Conservation (phyloP, 1,140 invertebrate genomes). For the Metaphire vulgaris region DNA sequence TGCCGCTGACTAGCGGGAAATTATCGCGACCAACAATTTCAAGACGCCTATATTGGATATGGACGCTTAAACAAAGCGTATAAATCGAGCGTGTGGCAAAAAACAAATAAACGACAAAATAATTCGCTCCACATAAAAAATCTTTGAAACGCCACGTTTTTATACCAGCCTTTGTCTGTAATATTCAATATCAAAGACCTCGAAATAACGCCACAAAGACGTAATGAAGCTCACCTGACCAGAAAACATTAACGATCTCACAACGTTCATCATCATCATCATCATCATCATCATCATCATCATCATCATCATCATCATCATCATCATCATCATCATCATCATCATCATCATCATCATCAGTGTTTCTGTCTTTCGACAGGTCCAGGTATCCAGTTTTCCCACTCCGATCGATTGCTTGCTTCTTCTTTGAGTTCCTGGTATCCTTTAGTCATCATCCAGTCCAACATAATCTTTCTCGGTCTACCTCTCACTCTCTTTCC, state of each 20-base stretch:
- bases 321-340: neutral
- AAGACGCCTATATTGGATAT: no score
- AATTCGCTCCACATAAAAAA: neutral
- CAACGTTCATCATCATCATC: neutral
- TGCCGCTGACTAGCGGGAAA: no score
- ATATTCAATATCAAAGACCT: neutral
- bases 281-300: neutral
- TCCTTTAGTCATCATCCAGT: no score
- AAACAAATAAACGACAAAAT: neutral
- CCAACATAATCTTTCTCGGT: no score
- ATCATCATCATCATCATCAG: neutral
- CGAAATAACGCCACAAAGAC: no score
- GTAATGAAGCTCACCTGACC: neutral
- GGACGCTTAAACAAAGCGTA: no score
- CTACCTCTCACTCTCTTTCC: no score
- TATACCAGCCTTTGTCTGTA: neutral
- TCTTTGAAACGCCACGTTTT: neutral
- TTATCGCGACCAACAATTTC: no score
- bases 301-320: constrained; percentile 2
- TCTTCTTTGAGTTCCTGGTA: no score
- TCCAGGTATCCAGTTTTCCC: no score
- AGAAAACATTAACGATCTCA: neutral
- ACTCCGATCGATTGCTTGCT: no score
- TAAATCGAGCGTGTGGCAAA: neutral
- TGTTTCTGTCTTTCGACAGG: neutral